Evolutionary conservation across 2,797 vertebrate species (phyloP), one percentile per base, ranked within the genome.

Genomic region (Coranthus polyacanthus): DNA sequence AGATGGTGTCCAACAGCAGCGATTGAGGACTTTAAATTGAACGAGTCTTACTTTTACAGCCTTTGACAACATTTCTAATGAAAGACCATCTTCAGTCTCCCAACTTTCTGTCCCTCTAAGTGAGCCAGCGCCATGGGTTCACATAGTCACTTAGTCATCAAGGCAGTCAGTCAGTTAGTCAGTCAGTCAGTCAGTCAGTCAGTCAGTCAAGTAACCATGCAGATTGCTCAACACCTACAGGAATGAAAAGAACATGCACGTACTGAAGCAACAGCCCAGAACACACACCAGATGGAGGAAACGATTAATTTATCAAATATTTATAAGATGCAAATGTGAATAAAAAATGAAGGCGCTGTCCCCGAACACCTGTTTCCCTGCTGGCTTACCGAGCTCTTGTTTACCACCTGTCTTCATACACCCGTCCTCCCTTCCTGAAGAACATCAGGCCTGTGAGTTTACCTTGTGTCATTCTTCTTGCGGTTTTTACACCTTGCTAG

Each of bases 231-330:
- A 78, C 78, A 78, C 80, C 64, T 63, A 49, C 71, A 20, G 53
- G 63, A 68, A 61, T 18, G 18, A 56, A 39, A 32, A 56, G 60
- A 75, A 70, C 57, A 68, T 59, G 51, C 52, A 34, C 8, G n/a
- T 17, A 39, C 18, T 12, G 29, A 36, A 38, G 61, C 67, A 65
- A 32, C 66, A 54, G 66, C 72, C 51, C 51, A 24, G 54, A 73
- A 81, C 73, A 62, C 73, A 71, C 74, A 77, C 36, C 84, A 87
- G 81, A 89, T 75, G 81, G 87, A 73, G 75, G 60, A 71, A 78
- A 75, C 72, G 58, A 85, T 83, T 79, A 41, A 83, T 85, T 72
- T 70, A 83, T 90, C 78, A 87, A 80, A 87, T 88, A 90, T 89
- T 83, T 83, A 86, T 85, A 60, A 83, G 79, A 87, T 83, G 88